These are phyloP conservation scores for Diabrotica balteata DNA, from an alignment of 2,888 invertebrate species.

Conservation along the genomic window DNA sequence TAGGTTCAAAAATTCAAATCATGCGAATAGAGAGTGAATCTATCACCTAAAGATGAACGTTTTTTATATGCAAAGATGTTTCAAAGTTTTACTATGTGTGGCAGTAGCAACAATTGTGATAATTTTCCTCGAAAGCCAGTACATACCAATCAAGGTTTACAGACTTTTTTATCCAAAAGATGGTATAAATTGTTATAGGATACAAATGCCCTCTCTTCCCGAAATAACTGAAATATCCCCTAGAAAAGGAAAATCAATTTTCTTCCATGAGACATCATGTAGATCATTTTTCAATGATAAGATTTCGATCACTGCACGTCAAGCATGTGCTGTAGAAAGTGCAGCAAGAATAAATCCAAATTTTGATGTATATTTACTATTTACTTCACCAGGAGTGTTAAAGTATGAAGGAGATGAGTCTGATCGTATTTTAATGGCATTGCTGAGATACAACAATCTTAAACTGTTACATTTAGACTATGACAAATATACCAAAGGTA, in stretches of 20 bases:
- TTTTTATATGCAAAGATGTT: constrained; percentile 30
- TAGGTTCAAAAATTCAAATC: not conserved
- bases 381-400: constrained; percentile 60
- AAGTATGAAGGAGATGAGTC: constrained; percentile 45
- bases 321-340: constrained; percentile 75
- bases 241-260: constrained; percentile 63
- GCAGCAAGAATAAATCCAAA: constrained; percentile 69
- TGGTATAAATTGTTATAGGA: constrained; percentile 50
- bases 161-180: constrained; percentile 42
- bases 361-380: constrained; percentile 65
- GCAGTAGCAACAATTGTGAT: constrained; percentile 15
- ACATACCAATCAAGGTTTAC: constrained; percentile 31
- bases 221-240: constrained; percentile 52
- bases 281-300: constrained; percentile 56
- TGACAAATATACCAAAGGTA: constrained; percentile 62
- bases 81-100: constrained; percentile 30
- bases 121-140: constrained; percentile 14
- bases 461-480: constrained; percentile 63
- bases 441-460: constrained; percentile 63
- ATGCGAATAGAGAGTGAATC: constrained; percentile 6
- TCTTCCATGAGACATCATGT: constrained; percentile 74
- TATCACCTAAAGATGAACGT: constrained; percentile 27
- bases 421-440: constrained; percentile 54
- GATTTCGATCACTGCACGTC: constrained; percentile 63
- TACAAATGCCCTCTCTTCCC: constrained; percentile 45